A percentile compares a stretch with the other conserved stretches of the same genome.
phyloP scores from a whole-genome alignment of 2,113 vertebrate species.

The Euleptes europaea region DNA sequence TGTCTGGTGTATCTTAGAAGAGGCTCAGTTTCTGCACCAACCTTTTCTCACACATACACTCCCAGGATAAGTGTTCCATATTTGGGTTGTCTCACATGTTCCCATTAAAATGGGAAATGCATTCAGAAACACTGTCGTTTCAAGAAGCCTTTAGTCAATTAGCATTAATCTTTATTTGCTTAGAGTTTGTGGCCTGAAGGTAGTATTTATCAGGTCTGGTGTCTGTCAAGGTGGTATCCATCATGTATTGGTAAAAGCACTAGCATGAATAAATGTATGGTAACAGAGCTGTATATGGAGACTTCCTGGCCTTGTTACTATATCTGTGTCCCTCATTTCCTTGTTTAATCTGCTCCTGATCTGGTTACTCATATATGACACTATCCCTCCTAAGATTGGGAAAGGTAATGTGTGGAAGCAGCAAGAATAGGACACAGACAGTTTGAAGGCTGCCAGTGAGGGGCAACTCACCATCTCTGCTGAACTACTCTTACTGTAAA shows the following conservation, averaged over 20 bases:
- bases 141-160: slow-evolving; percentile 32
- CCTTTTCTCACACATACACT: neutral
- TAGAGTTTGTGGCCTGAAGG: slow-evolving; percentile 13
- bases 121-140: slow-evolving; percentile 3
- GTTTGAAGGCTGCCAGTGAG: neutral
- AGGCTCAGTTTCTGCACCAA: neutral
- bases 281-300: too few species aligned
- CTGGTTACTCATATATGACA: neutral
- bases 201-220: too few species aligned
- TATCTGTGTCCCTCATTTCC: neutral
- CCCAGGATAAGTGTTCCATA: neutral
- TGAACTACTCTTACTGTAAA: too few species aligned
- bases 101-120: slow-evolving; percentile 9
- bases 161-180: slow-evolving; percentile 27
- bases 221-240: slow-evolving; percentile 23
- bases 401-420: neutral
- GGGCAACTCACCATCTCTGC: too few species aligned
- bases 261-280: neutral
- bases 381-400: neutral
- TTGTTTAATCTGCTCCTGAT: neutral
- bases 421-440: neutral
- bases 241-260: slow-evolving; percentile 40
- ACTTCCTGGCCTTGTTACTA: neutral
- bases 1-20: neutral
- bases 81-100: neutral